Evolutionary conservation across 2,888 invertebrate species (phyloP).

Genomic region (Furcula furcula): DNA sequence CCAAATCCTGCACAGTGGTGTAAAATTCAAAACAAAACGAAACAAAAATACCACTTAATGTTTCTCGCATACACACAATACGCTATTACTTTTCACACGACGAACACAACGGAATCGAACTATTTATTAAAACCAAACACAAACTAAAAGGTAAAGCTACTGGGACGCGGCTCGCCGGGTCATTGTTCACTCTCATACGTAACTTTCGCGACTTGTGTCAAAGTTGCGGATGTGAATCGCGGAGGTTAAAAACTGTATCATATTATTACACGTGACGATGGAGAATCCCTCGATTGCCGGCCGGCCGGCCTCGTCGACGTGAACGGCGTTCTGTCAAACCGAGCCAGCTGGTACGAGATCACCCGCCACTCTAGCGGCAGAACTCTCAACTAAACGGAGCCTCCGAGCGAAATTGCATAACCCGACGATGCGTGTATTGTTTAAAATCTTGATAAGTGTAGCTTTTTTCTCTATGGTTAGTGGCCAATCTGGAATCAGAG

Average conservation of each 20-base stretch:
- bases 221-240: constrained; percentile 51
- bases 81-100: constrained; percentile 60
- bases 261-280: constrained; percentile 57
- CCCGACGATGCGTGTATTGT: constrained; percentile 6
- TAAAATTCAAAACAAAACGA: constrained; percentile 57
- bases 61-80: constrained; percentile 60
- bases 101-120: constrained; percentile 53
- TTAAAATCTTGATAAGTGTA: constrained; percentile 4
- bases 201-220: constrained; percentile 51
- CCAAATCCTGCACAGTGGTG: constrained; percentile 45
- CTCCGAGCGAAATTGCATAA: constrained; percentile 40
- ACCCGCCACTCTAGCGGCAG: constrained; percentile 67
- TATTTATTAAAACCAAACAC: constrained; percentile 45
- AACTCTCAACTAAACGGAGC: constrained; percentile 62
- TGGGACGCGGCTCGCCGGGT: constrained; percentile 14
- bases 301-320: constrained; percentile 55
- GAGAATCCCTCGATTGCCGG: constrained; percentile 51
- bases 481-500: no score
- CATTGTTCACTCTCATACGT: constrained; percentile 26
- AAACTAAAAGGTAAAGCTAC: constrained; percentile 30
- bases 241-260: constrained; percentile 59
- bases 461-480: no score
- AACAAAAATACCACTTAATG: constrained; percentile 67
- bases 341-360: constrained; percentile 65
- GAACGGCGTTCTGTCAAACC: constrained; percentile 68